phyloP scores from a whole-genome alignment of 2,113 vertebrate species.

The Pygoscelis adeliae region DNA sequence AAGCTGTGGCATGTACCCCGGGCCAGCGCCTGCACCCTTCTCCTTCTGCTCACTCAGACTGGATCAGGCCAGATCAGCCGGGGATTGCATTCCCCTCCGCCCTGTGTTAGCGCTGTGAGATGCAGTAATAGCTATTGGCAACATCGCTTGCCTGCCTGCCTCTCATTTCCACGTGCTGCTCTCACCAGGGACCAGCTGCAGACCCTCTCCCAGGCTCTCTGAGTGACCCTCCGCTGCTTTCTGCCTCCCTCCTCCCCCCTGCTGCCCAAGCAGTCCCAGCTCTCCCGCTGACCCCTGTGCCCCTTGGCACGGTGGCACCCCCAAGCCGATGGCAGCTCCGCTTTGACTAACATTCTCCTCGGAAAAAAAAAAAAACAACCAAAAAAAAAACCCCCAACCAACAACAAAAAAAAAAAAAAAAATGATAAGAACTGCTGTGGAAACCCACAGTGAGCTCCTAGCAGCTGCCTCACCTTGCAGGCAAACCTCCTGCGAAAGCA shows the following conservation, averaged over 20 bases:
- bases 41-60: background rate
- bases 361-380: background rate
- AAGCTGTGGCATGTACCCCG: background rate
- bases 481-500: too few species aligned
- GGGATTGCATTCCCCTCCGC: background rate
- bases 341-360: background rate
- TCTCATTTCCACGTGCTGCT: background rate
- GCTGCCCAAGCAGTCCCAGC: background rate
- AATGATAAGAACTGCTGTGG: too few species aligned
- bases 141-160: background rate
- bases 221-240: background rate
- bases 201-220: constrained; percentile 39
- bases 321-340: background rate
- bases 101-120: background rate
- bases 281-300: rapidly evolving
- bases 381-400: rapidly evolving
- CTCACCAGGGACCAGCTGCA: background rate
- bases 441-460: too few species aligned
- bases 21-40: background rate
- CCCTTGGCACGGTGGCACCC: background rate
- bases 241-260: background rate
- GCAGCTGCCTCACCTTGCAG: too few species aligned
- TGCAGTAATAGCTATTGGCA: constrained; percentile 20
- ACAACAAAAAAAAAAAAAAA: too few species aligned
- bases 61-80: background rate